Conservation (phyloP, 2,888 invertebrate genomes). For the Ashinkailepas kermadecensis region DNA sequence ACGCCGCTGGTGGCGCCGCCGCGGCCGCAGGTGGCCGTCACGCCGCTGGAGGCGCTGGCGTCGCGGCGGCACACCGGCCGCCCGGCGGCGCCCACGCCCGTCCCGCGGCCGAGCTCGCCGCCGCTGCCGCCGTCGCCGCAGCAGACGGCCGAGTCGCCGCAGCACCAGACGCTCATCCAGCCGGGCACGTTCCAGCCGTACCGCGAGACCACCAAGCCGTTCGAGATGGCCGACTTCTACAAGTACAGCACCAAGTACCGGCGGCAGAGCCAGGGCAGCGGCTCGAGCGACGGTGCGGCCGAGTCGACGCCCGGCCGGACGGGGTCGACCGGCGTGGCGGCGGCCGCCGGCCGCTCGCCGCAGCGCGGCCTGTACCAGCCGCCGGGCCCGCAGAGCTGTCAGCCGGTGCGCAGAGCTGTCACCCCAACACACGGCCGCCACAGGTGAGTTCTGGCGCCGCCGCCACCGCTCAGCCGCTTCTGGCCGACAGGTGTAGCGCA, state of each 20-base stretch:
- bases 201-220: slow-evolving; percentile 84
- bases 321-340: too few relatives aligned
- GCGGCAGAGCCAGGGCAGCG: slow-evolving; percentile 48
- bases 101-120: not conserved
- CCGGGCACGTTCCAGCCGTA: slow-evolving; percentile 52
- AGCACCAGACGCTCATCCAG: slow-evolving; percentile 75
- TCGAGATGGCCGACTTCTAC: slow-evolving; percentile 96
- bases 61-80: slow-evolving; percentile 27
- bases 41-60: slow-evolving; percentile 30
- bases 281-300: slow-evolving; percentile 39
- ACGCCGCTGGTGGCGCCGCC: slow-evolving; percentile 28
- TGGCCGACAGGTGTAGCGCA: too few relatives aligned
- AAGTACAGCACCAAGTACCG: slow-evolving; percentile 93
- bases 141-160: slow-evolving; percentile 58
- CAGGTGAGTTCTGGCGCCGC: not conserved
- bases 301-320: not conserved
- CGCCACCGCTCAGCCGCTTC: too few relatives aligned
- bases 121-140: not conserved
- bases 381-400: slow-evolving; percentile 22
- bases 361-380: slow-evolving; percentile 36
- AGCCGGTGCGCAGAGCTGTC: not conserved
- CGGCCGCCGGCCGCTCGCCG: slow-evolving; percentile 33
- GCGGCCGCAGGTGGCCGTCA: slow-evolving; percentile 30
- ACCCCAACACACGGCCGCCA: not conserved
- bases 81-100: slow-evolving; percentile 24